Conservation (phyloP, 2,888 invertebrate species). For the Syrista parreyssii region DNA sequence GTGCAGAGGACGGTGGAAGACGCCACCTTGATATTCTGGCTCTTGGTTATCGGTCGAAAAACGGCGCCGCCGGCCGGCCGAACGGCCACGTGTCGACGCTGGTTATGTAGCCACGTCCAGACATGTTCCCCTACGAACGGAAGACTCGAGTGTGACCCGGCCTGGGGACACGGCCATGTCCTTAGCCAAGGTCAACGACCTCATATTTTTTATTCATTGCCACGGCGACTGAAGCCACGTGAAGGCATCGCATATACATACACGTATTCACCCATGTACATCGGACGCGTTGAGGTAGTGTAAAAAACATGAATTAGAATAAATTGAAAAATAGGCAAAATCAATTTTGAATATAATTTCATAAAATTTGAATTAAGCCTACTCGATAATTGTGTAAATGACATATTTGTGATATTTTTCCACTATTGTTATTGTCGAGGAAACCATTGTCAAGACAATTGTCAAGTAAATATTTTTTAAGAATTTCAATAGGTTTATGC, state of each 20-base stretch:
- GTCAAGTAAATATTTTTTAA: neutral
- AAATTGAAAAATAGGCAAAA: neutral
- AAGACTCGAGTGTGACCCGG: conserved; percentile 61
- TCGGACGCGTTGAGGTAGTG: no score
- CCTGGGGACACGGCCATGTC: conserved; percentile 59
- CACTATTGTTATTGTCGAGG: neutral
- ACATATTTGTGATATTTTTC: neutral
- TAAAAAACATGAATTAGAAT: neutral
- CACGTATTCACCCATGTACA: no score
- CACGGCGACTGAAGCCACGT: neutral
- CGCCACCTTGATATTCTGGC: no score
- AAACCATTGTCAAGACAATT: neutral
- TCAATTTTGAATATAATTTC: neutral
- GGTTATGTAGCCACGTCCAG: conserved; percentile 25
- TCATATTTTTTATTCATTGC: conserved; percentile 3
- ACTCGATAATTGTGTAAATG: neutral
- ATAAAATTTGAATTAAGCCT: neutral
- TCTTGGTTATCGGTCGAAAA: conserved; percentile 29
- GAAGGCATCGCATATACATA: no score
- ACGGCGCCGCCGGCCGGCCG: conserved; percentile 1
- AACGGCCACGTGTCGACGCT: conserved; percentile 29
- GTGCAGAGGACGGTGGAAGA: no score
- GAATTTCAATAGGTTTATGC: neutral
- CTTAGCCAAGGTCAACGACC: conserved; percentile 58
- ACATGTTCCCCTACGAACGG: conserved; percentile 55